phyloP scores from a whole-genome alignment of 2,797 vertebrate species.

The Vespertilio murinus region DNA sequence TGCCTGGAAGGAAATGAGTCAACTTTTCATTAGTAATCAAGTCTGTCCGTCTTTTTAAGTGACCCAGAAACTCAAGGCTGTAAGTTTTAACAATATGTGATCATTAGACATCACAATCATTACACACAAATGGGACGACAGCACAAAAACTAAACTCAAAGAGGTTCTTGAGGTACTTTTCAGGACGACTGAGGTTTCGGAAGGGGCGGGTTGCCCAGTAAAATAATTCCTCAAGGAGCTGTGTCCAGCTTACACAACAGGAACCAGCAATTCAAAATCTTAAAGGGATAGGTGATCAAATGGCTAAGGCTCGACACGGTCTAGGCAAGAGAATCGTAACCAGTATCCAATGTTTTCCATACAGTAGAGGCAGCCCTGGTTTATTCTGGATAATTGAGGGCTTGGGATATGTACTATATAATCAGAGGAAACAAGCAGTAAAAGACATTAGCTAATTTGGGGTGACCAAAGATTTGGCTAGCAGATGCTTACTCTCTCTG shows the following conservation, averaged over 20 bases:
- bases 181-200: constrained; percentile 47
- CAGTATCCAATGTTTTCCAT: constrained; percentile 56
- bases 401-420: constrained; percentile 51
- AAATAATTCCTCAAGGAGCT: constrained; percentile 50
- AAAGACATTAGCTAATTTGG: constrained; percentile 64
- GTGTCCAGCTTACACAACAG: constrained; percentile 48
- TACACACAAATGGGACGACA: constrained; percentile 3
- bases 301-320: not conserved
- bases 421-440: constrained; percentile 71
- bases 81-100: constrained; percentile 44
- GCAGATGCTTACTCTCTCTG: constrained; percentile 18
- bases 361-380: not conserved
- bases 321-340: constrained; percentile 37
- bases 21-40: constrained; percentile 69
- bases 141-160: constrained; percentile 22
- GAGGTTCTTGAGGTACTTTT: constrained; percentile 48
- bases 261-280: constrained; percentile 61
- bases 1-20: constrained; percentile 74
- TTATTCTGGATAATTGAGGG: constrained; percentile 67
- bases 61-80: constrained; percentile 50
- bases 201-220: constrained; percentile 49
- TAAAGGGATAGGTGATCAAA: constrained; percentile 60
- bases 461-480: constrained; percentile 62
- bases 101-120: constrained; percentile 45
- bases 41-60: constrained; percentile 53